phyloP scores from a whole-genome alignment of 2,888 invertebrate species.

The Ormyrus thymus region DNA sequence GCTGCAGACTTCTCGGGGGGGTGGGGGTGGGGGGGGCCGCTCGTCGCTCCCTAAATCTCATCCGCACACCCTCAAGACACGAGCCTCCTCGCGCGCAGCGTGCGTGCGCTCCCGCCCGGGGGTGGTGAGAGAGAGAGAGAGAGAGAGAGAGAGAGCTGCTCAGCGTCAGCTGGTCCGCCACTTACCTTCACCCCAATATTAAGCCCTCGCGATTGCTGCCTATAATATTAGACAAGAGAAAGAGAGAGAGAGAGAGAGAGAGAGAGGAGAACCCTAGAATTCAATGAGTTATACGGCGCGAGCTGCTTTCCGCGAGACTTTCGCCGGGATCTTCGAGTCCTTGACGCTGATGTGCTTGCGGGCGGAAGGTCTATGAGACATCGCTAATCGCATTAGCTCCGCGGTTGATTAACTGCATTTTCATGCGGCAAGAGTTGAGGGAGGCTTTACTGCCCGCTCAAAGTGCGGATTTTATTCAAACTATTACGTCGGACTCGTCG shows the following conservation, averaged over 20 bases:
- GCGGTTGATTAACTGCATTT: neutral
- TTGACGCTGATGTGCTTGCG: neutral
- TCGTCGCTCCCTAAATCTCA: conserved; percentile 74
- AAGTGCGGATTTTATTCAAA: no score
- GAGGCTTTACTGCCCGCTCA: no score
- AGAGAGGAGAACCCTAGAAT: conserved; percentile 63
- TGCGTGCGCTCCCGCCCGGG: conserved; percentile 66
- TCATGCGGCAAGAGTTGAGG: neutral
- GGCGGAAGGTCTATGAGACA: conserved; percentile 23
- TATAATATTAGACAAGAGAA: conserved; percentile 72
- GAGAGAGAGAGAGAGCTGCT: conserved; percentile 69
- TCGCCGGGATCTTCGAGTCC: no score
- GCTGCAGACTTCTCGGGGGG: conserved; percentile 70
- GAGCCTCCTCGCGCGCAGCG: conserved; percentile 62
- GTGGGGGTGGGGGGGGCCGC: neutral
- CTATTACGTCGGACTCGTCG: no score
- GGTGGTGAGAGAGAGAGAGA: conserved; percentile 23
- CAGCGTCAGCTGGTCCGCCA: conserved; percentile 79
- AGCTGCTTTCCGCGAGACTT: neutral
- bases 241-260: conserved; percentile 4
- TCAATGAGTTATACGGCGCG: conserved; percentile 68
- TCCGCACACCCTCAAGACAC: conserved; percentile 71
- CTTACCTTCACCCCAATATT: conserved; percentile 76
- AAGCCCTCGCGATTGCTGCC: conserved; percentile 73
- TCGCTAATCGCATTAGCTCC: conserved; percentile 32